A percentile compares a stretch with the other conserved stretches of the same genome.
phyloP scores from a whole-genome alignment of 1,140 invertebrate species.

The Orchestia grillus region DNA sequence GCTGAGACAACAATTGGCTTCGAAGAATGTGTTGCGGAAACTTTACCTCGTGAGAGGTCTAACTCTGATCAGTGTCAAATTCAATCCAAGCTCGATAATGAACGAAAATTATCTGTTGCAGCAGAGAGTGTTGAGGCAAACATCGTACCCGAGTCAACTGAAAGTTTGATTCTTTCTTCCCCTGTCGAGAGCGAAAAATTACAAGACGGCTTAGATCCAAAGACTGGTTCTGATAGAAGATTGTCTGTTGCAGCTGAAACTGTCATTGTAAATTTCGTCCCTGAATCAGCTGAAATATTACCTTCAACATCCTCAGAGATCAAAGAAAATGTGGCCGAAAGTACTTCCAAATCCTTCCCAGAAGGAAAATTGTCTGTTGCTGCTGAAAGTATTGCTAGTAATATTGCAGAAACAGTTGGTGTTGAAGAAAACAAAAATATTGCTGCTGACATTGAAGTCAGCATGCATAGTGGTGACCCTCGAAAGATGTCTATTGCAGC shows the following conservation, averaged over 20 bases:
- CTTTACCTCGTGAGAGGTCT: not conserved
- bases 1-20: not conserved
- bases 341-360: not conserved
- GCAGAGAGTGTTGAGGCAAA: constrained; percentile 12
- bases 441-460: not conserved
- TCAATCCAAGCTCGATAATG: not conserved
- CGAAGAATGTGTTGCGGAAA: constrained; percentile 26
- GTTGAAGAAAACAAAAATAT: not conserved
- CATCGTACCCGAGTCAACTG: not conserved
- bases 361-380: constrained; percentile 15
- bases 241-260: constrained; percentile 13
- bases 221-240: not conserved
- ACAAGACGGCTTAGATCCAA: not conserved
- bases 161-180: not conserved
- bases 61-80: not conserved
- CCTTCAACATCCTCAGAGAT: not conserved
- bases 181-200: not conserved
- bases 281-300: not conserved
- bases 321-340: not conserved
- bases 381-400: not conserved
- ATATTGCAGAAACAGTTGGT: not conserved
- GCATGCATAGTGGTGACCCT: not conserved
- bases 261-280: not conserved
- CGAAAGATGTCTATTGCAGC: constrained; percentile 21
- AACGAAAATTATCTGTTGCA: not conserved